Evolutionary conservation across 2,797 vertebrate species (phyloP), one percentile per base, ranked within the genome.

Genomic region (Bradypodion ventrale): DNA sequence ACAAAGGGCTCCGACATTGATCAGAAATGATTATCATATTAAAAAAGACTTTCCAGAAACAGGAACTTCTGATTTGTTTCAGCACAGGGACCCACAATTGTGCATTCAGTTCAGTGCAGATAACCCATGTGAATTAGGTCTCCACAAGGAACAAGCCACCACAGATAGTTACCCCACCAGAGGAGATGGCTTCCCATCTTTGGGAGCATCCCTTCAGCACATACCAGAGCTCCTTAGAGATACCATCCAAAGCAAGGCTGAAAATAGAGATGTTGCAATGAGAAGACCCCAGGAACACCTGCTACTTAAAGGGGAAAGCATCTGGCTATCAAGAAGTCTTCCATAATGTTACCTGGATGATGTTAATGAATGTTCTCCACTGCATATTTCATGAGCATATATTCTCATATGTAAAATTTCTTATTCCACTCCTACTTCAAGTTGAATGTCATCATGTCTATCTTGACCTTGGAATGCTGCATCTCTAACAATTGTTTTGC

Each of bases 41-140:
- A 35, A 32, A 3, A 32, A 32, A 81, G 66, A 88, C 4, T 16
- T 13, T 4, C 83, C 86, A 85, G 75, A 12, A 32, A 66, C 49
- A 66, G 77, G 73, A 80, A 75, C 70, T 69, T 75, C 37, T 78
- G 65, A 40, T 0, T 4, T 44, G 2, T 62, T 87, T 32, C 84
- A 88, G 82, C 85, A 87, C 68, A 0, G 74, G n/a, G 82, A 88
- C 23, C 62, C 59, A 21, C 83, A 72, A 3, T 0, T 0, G 32
- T 80, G n/a, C 23, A 56, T 49, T 83, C 82, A 85, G 46, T 84
- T 68, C 2, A 46, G 77, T 76, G 52, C 7, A 79, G 85, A 87
- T 69, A 80, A 85, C 37, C 16, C 5, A 0, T 82, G 79, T 84
- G 85, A 21, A 8, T 29, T 62, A 5, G 21, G 4, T 63, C 6